Conservation (phyloP, 2,797 vertebrate species). For the Sphaeramia orbicularis region DNA sequence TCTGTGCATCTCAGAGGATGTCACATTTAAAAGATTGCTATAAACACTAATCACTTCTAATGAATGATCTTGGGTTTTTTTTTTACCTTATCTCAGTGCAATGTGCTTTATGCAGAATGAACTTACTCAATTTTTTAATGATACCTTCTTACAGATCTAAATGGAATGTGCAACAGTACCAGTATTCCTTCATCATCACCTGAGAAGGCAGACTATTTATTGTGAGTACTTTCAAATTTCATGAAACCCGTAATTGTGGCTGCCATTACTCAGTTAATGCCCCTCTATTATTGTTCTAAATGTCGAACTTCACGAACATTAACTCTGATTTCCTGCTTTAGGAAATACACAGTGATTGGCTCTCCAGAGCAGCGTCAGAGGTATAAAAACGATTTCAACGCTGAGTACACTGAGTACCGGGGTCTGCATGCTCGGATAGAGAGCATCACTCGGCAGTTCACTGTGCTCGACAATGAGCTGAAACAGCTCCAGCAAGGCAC, state of each 20-base stretch:
- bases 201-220: conserved; percentile 93
- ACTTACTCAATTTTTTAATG: conserved; percentile 3
- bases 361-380: conserved; percentile 95
- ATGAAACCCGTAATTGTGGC: no score
- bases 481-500: conserved; percentile 94
- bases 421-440: conserved; percentile 95
- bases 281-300: not conserved
- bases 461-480: conserved; percentile 93
- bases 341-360: conserved; percentile 92
- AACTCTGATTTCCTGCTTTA: conserved; percentile 56
- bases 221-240: conserved; percentile 86
- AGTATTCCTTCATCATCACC: conserved; percentile 90
- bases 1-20: not conserved
- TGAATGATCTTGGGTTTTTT: not conserved
- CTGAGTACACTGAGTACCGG: conserved; percentile 95
- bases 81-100: no score
- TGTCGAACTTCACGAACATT: not conserved
- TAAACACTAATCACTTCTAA: not conserved
- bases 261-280: no score
- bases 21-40: not conserved
- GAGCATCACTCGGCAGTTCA: conserved; percentile 94
- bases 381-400: conserved; percentile 98
- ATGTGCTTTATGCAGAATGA: no score
- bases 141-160: conserved; percentile 86
- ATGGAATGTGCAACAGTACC: conserved; percentile 91